These are phyloP conservation scores for Nothobranchius furzeri DNA, from an alignment of 2,113 vertebrate genomes.

Conservation along the genomic window DNA sequence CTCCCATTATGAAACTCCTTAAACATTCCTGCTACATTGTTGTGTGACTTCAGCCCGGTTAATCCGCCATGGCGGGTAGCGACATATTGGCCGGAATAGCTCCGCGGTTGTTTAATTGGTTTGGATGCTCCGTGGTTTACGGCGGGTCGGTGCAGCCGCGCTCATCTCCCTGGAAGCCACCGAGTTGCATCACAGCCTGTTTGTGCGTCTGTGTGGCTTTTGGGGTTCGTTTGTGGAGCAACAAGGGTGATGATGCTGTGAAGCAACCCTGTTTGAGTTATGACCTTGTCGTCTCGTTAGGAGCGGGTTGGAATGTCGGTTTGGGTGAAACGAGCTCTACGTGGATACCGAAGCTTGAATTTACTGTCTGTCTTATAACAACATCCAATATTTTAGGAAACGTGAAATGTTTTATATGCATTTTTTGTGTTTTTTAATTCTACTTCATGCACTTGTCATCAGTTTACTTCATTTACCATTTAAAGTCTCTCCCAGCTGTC, in stretches of 20 bases:
- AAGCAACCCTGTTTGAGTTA: conserved; percentile 61
- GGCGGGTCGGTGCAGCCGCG: conserved; percentile 31
- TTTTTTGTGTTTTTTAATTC: not conserved
- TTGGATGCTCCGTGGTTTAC: conserved; percentile 57
- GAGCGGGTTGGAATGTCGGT: conserved; percentile 51
- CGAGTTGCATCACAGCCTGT: conserved; percentile 59
- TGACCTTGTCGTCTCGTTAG: conserved; percentile 40
- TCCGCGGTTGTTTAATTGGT: conserved; percentile 58
- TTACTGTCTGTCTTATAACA: conserved; percentile 11
- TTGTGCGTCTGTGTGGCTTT: conserved; percentile 58
- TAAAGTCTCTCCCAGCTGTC: conserved; percentile 24
- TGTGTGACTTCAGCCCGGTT: conserved; percentile 13
- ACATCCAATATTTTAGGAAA: conserved; percentile 17
- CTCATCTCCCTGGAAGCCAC: conserved; percentile 40
- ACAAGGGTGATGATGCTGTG: conserved; percentile 35
- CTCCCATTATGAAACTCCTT: conserved; percentile 19
- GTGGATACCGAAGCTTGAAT: conserved; percentile 27
- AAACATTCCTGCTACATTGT: conserved; percentile 7
- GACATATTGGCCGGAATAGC: conserved; percentile 31
- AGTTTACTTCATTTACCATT: conserved; percentile 45
- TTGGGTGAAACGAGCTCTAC: conserved; percentile 44
- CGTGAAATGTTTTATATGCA: conserved; percentile 8
- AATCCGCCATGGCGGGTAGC: conserved; percentile 14
- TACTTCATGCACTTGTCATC: not conserved
- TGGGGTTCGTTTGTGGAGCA: conserved; percentile 52